Percentiles rank a stretch among this genome's conserved stretches.
Evolutionary conservation across 2,888 invertebrate genomes (phyloP).

Genomic region (Idaea biselata): DNA sequence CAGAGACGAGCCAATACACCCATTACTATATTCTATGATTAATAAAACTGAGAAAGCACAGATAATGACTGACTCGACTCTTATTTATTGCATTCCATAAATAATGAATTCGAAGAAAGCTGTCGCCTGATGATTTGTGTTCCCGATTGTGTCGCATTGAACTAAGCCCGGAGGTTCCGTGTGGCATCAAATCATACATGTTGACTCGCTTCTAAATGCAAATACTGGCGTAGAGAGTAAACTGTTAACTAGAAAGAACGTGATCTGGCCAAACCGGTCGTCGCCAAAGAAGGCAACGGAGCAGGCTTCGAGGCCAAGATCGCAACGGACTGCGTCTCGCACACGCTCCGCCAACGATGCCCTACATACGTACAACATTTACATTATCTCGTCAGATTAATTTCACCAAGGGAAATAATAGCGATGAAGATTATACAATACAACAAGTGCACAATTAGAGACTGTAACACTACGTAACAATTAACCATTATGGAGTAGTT

Average conservation of each 20-base stretch:
- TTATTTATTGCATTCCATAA: slow-evolving; percentile 48
- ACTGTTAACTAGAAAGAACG: slow-evolving; percentile 53
- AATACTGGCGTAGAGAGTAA: slow-evolving; percentile 50
- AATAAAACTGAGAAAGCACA: slow-evolving; percentile 50
- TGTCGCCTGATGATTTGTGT: slow-evolving; percentile 28
- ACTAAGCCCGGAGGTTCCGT: slow-evolving; percentile 27
- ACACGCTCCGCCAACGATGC: slow-evolving; percentile 35
- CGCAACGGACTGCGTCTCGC: slow-evolving; percentile 40
- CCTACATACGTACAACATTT: slow-evolving; percentile 65
- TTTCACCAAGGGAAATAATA: slow-evolving; percentile 7
- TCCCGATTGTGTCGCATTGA: slow-evolving; percentile 33
- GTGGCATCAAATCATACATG: slow-evolving; percentile 27
- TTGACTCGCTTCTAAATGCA: slow-evolving; percentile 34
- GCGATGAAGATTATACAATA: neutral
- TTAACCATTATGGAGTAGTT: neutral
- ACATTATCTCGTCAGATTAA: slow-evolving; percentile 35
- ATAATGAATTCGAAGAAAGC: slow-evolving; percentile 40
- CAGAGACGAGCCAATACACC: slow-evolving; percentile 48
- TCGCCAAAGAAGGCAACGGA: slow-evolving; percentile 72
- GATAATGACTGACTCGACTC: slow-evolving; percentile 44
- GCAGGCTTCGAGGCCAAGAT: slow-evolving; percentile 70
- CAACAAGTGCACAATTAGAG: neutral
- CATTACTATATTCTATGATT: slow-evolving; percentile 49
- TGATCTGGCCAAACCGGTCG: slow-evolving; percentile 69
- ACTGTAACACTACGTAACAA: neutral